Percentiles rank a stretch among this genome's conserved stretches.
phyloP scores from a whole-genome alignment of 2,113 vertebrate genomes.

The Campylomormyrus tamandua region DNA sequence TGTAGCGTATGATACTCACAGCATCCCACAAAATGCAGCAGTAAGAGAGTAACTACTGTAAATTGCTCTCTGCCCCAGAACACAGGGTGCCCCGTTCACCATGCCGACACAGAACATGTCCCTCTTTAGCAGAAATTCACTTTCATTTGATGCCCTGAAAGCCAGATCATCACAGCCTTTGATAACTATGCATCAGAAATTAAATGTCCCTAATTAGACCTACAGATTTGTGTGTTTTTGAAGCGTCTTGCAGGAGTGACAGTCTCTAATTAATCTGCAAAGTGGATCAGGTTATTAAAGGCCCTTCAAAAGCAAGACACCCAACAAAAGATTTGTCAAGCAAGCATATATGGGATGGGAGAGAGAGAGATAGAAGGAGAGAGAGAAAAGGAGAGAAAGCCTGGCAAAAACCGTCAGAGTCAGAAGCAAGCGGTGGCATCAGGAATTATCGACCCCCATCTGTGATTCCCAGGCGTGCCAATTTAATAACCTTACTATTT shows the following conservation, averaged over 20 bases:
- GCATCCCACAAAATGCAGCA: neutral
- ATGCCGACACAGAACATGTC: neutral
- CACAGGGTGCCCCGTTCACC: neutral
- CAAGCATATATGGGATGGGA: neutral
- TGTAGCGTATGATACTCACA: neutral
- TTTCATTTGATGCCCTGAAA: neutral
- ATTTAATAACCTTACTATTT: neutral
- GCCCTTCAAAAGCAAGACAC: neutral
- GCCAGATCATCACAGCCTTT: neutral
- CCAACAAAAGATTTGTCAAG: slow-evolving; percentile 21
- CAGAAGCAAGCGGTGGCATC: neutral
- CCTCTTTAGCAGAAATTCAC: neutral
- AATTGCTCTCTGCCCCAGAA: neutral
- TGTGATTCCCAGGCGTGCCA: neutral
- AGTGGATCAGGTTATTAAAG: slow-evolving; percentile 16
- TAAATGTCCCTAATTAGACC: slow-evolving; percentile 17
- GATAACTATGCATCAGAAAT: slow-evolving; percentile 12
- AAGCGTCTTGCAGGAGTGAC: neutral
- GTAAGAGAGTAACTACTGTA: neutral
- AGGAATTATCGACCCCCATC: neutral
- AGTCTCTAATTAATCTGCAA: slow-evolving; percentile 16
- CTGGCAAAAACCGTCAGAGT: neutral
- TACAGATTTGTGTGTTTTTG: slow-evolving; percentile 1
- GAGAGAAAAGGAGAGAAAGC: neutral
- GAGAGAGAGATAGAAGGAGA: neutral